These are phyloP conservation scores for Drosophila azteca DNA, from an alignment of 1,140 invertebrate genomes.

Conservation along the genomic window DNA sequence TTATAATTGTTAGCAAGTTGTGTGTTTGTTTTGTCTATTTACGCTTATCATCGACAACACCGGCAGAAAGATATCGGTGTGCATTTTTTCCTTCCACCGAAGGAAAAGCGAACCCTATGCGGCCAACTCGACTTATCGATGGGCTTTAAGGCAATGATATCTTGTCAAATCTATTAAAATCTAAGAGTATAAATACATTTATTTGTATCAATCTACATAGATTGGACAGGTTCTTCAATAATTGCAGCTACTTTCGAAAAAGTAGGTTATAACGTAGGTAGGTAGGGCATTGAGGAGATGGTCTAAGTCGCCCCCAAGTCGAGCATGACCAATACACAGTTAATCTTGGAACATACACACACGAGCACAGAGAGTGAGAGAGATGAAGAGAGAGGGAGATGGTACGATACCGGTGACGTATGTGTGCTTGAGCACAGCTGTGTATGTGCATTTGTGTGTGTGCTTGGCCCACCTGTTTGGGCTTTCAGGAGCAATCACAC, in stretches of 20 bases:
- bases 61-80: conserved; percentile 54
- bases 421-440: conserved; percentile 13
- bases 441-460: conserved; percentile 17
- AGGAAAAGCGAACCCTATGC: not conserved
- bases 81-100: conserved; percentile 26
- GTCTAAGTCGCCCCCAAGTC: conserved; percentile 11
- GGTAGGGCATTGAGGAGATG: conserved; percentile 25
- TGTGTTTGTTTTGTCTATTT: conserved; percentile 80
- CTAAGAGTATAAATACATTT: too few species aligned
- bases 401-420: conserved; percentile 23
- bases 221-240: not conserved
- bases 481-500: conserved; percentile 74
- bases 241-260: too few species aligned
- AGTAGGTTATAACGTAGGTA: not conserved
- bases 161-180: too few species aligned
- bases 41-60: conserved; percentile 75
- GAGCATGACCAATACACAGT: conserved; percentile 29
- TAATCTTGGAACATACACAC: conserved; percentile 23
- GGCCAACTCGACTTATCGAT: too few species aligned
- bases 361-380: conserved; percentile 1
- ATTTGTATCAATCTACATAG: not conserved
- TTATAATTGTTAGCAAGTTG: conserved; percentile 79
- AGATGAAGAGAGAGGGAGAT: too few species aligned
- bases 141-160: too few species aligned
- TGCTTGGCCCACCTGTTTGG: conserved; percentile 59